phyloP scores from a whole-genome alignment of 2,797 vertebrate species.

The Hephaestus fuliginosus region DNA sequence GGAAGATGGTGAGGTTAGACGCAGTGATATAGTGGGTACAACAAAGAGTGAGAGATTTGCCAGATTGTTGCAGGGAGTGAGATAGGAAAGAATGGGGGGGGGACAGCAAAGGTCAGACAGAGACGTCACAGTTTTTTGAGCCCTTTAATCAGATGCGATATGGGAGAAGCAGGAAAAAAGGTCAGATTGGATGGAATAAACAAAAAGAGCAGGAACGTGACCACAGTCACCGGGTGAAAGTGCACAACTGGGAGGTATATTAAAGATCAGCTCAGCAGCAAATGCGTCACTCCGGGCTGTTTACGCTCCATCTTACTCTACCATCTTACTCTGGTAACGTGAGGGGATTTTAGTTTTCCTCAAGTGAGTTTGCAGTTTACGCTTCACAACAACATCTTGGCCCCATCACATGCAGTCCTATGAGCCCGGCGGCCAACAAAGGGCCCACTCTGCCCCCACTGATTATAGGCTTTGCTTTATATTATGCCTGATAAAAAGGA shows the following conservation, averaged over 20 bases:
- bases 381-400: conserved; percentile 46
- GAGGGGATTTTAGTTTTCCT: conserved; percentile 51
- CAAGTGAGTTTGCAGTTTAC: conserved; percentile 63
- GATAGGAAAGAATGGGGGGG: conserved; percentile 15
- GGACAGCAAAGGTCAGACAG: conserved; percentile 41
- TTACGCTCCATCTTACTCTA: conserved; percentile 49
- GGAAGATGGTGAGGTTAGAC: conserved; percentile 5
- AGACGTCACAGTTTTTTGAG: conserved; percentile 43
- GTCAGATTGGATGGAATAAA: conserved; percentile 48
- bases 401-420: conserved; percentile 46
- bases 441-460: conserved; percentile 55
- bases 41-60: conserved; percentile 20
- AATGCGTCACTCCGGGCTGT: conserved; percentile 67
- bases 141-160: conserved; percentile 42
- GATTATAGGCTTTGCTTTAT: conserved; percentile 65
- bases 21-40: conserved; percentile 10
- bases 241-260: conserved; percentile 9
- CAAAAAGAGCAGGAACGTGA: conserved; percentile 44
- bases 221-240: conserved; percentile 51
- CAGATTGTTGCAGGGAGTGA: conserved; percentile 30
- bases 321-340: conserved; percentile 52
- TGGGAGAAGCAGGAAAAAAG: conserved; percentile 29
- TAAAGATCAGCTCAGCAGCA: conserved; percentile 58
- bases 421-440: conserved; percentile 68
- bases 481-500: conserved; percentile 48